phyloP scores from a whole-genome alignment of 2,888 invertebrate genomes.

The Drosophila leonis region DNA sequence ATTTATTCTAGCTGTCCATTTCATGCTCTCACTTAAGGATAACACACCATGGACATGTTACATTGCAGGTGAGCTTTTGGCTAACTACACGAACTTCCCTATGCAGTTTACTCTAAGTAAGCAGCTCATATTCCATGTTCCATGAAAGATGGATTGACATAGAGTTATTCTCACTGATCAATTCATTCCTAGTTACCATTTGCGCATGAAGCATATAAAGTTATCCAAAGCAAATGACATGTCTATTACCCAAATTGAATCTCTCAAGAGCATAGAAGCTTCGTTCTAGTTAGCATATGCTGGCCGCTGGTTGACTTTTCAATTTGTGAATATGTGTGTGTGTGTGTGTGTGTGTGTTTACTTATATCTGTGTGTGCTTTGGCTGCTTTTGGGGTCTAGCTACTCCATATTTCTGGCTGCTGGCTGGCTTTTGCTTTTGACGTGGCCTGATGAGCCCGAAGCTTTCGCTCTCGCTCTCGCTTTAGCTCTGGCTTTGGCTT shows the following conservation, averaged over 20 bases:
- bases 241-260: background rate
- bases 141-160: no score
- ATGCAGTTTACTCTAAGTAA: no score
- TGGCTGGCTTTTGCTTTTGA: constrained; percentile 60
- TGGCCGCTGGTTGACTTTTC: constrained; percentile 28
- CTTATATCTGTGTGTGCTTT: background rate
- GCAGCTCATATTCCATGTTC: no score
- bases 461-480: constrained; percentile 32
- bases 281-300: constrained; percentile 21
- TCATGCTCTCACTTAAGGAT: background rate
- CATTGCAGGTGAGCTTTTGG: no score
- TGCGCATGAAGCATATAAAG: background rate
- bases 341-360: background rate
- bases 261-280: constrained; percentile 7
- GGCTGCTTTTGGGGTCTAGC: constrained; percentile 20
- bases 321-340: background rate
- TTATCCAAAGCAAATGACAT: background rate
- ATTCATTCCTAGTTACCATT: no score
- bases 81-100: no score
- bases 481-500: constrained; percentile 17
- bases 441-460: constrained; percentile 62
- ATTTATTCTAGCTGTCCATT: background rate
- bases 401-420: constrained; percentile 12
- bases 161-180: background rate
- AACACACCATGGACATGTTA: no score